Percentiles rank a stretch among this genome's conserved stretches.
Conservation (phyloP, 1,140 invertebrate genomes). For the Neoseiulus cucumeris region DNA sequence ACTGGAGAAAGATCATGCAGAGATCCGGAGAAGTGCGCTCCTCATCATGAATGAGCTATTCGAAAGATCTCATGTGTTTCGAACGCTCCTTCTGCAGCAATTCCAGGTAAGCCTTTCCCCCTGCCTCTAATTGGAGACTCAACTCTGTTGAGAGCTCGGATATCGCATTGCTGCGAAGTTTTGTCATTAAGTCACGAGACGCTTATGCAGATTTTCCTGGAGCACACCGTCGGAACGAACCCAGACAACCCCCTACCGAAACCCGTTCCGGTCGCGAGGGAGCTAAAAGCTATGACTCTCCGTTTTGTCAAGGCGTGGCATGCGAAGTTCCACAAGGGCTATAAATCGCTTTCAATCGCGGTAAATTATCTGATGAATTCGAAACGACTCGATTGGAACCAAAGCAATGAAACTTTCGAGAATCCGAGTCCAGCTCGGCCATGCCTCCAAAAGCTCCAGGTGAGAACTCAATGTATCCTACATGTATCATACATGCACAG, state of each 20-base stretch:
- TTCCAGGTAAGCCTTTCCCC: slow-evolving; percentile 26
- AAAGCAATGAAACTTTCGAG: no score
- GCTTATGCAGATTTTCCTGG: slow-evolving; percentile 25
- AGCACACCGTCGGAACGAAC: slow-evolving; percentile 30
- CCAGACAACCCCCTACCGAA: slow-evolving; percentile 30
- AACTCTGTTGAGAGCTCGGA: no score
- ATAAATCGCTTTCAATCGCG: slow-evolving; percentile 32
- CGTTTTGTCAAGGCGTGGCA: slow-evolving; percentile 34
- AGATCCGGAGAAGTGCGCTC: slow-evolving; percentile 35
- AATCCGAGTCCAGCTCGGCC: no score
- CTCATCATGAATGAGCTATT: slow-evolving; percentile 36
- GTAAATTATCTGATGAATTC: slow-evolving; percentile 33
- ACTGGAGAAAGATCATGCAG: slow-evolving; percentile 34
- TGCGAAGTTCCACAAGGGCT: slow-evolving; percentile 30
- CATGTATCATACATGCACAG: no score
- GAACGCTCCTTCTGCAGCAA: slow-evolving; percentile 31
- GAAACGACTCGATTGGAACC: slow-evolving; percentile 26
- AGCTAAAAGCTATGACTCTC: slow-evolving; percentile 29
- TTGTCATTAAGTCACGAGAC: no score
- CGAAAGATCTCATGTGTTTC: slow-evolving; percentile 33
- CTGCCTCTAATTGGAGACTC: no score
- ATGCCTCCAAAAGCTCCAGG: background rate
- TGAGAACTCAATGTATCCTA: slow-evolving; percentile 14
- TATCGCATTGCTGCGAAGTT: no score
- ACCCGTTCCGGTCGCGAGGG: slow-evolving; percentile 30